Conservation (phyloP, 2,888 invertebrate genomes). For the Sphecodes monilicornis region DNA sequence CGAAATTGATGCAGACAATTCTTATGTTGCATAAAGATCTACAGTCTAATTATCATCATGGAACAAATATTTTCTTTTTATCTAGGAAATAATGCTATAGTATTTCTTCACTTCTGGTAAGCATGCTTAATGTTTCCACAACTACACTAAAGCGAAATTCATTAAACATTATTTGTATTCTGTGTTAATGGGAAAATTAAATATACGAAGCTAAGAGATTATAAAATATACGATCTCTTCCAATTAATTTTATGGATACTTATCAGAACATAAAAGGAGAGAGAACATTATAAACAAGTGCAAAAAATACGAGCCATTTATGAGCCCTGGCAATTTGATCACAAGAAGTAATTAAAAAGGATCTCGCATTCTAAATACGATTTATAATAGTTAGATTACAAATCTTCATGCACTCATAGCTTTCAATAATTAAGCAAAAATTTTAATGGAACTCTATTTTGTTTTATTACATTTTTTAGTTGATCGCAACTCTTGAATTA, state of each 20-base stretch:
- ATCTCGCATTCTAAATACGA: not conserved
- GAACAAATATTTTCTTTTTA: not conserved
- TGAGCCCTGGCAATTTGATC: not conserved
- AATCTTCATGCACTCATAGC: not conserved
- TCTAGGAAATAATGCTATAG: not conserved
- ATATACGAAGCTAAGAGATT: not conserved
- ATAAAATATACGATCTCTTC: not conserved
- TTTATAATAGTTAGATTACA: not conserved
- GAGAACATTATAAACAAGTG: not conserved
- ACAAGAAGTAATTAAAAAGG: not conserved
- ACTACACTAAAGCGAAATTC: not conserved
- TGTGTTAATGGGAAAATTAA: not conserved
- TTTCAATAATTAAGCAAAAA: not conserved
- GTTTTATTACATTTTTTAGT: not conserved
- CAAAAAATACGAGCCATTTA: not conserved
- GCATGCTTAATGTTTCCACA: not conserved
- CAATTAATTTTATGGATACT: not conserved
- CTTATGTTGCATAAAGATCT: too few species aligned
- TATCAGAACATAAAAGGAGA: not conserved
- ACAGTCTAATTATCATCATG: not conserved
- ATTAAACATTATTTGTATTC: not conserved
- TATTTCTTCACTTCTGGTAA: not conserved
- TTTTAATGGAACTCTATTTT: not conserved
- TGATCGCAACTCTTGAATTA: not conserved
- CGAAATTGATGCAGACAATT: too few species aligned